phyloP scores from a whole-genome alignment of 2,113 vertebrate genomes.

The Varanus salvator region DNA sequence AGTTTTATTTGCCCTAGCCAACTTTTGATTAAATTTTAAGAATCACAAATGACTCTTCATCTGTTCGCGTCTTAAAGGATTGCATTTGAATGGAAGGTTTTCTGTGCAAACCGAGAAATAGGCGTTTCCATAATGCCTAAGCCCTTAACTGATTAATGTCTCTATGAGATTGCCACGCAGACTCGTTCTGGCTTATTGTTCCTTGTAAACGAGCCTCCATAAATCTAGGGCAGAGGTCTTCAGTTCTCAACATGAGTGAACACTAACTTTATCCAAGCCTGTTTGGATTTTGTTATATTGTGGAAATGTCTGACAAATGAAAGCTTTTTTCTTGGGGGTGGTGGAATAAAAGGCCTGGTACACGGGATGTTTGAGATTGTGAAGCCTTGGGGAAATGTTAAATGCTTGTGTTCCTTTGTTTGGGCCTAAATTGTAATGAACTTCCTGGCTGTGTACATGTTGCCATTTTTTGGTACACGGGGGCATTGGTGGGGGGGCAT shows the following conservation, averaged over 20 bases:
- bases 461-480: too few relatives aligned
- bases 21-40: not conserved
- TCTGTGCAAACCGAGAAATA: too few relatives aligned
- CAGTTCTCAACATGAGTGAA: constrained; percentile 1
- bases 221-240: too few relatives aligned
- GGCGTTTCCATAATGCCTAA: too few relatives aligned
- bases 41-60: not conserved
- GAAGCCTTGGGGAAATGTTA: not conserved
- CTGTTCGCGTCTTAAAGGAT: not conserved
- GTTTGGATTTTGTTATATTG: not conserved
- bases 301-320: not conserved
- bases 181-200: not conserved
- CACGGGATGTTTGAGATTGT: not conserved
- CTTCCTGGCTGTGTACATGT: too few relatives aligned
- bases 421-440: not conserved
- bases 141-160: too few relatives aligned
- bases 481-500: too few relatives aligned
- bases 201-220: not conserved
- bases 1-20: not conserved
- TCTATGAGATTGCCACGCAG: not conserved
- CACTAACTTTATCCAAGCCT: fast-evolving
- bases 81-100: not conserved
- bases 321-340: too few relatives aligned
- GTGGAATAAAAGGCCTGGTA: not conserved
- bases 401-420: not conserved